Evolutionary conservation across 2,888 invertebrate species (phyloP), one percentile per base, ranked within the genome.

Genomic region (Troides oblongomaculatus): DNA sequence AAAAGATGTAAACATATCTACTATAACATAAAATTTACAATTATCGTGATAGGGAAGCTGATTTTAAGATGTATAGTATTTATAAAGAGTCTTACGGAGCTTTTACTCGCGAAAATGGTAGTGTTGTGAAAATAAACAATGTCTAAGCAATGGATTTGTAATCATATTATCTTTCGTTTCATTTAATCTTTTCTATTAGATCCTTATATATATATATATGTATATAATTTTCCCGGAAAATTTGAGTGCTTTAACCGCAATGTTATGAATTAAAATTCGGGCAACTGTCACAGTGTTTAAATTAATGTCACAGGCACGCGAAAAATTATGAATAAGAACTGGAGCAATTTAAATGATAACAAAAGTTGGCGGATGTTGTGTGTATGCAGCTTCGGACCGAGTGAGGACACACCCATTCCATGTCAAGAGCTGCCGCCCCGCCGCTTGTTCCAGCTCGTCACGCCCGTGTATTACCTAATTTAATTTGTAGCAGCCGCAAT

Each of bases 381-480:
- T 78, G 79, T 69, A 69, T 70, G 71, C 73, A 72, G 73, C 73
- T 71, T 69, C 57, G 67, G 79, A 76, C 77, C 76, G 76, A 75
- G 80, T 77, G 79, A 78, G 87, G 89, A 81, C 86, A 88, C 90
- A 83, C 91, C 91, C 91, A 86, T 91, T 91, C 86, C 91, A 82
- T 91, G 91, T 91, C 89, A 83, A 80, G 78, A 77, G 82, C 80
- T 84, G 83, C 83, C 83, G 79, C 81, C 82, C 80, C 72, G 82
- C 83, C 84, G 87, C 84, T 85, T 84, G 89, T 87, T 89, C 85
- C 83, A 80, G 82, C 88, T 89, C 89, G 90, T 90, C 91, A 91
- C 88, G 81, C 83, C 80, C 85, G 85, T 87, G 89, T 89, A 90
- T 91, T 89, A 91, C 90, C 90, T 92, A 92, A 92, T 92, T 92